Base-by-base conservation (phyloP, 2,888 invertebrate genomes). In the Melitaea athalia region DNA sequence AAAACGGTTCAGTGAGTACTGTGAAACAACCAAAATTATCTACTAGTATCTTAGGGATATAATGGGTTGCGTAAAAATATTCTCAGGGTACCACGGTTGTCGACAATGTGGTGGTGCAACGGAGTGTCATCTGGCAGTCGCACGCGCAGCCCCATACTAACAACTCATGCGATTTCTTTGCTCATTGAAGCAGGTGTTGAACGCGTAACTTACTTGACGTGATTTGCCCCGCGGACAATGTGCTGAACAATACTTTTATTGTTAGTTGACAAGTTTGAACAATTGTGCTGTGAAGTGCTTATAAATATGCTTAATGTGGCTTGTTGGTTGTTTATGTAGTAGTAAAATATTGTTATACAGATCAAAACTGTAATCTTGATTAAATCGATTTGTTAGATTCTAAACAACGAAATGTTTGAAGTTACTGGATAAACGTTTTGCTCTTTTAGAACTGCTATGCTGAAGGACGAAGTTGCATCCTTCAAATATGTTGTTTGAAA, bases 61-160 rank as follows among this genome's bases (percentile, higher is more conserved):
- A 87, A 88, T 87, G 80, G 87, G 78, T 92, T 92, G 90, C 91
- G 91, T 86, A 91, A 92, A 45, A 88, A 80, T 76, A 79, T 81
- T 83, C 78, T 78, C 78, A 79, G 81, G 88, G 89, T 92, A 91
- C 55, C 55, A 55, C 91, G 90, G 87, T 86, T 84, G 84, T 86
- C 81, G 86, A 91, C 91, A 91, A 89, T 90, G 88, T 83, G 82
- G 84, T 88, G 88, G 88, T 90, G 91, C 86, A 91, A 91, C 88
- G 85, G 85, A 78, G 80, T 78, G 80, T 75, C 78, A 78, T 77
- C 79, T 78, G 79, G 77, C 79, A 78, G 78, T 81, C 88, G 84
- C 80, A 82, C 86, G 86, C 89, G 89, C 80, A 81, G 83, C 81
- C 81, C 85, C 84, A 86, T 80, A 82, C 86, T 85, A 89, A 85